Evolutionary conservation across 53 echinoderm and acorn worm species (phyloP).

Genomic region (Crossaster papposus): DNA sequence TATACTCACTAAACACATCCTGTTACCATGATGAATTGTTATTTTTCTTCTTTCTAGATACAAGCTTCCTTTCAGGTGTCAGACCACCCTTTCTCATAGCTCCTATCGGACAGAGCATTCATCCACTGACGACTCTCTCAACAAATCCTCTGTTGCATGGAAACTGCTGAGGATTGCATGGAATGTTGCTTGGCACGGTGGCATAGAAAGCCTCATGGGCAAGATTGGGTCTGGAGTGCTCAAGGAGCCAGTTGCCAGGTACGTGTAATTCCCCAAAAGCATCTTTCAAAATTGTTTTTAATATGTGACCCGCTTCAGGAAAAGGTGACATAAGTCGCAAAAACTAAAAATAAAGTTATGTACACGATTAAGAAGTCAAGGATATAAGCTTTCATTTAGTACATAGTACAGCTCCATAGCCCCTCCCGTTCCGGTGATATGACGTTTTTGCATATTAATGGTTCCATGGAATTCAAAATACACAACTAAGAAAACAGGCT

Average conservation of each 20-base stretch:
- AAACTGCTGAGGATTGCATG: conserved; percentile 58
- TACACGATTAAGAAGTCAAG: no score
- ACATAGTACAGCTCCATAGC: no score
- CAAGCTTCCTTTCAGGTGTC: conserved; percentile 64
- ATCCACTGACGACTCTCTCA: conserved; percentile 10
- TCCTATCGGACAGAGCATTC: conserved; percentile 6
- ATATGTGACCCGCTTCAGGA: no score
- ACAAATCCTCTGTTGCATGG: conserved; percentile 22
- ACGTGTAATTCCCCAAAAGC: not conserved
- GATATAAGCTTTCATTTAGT: no score
- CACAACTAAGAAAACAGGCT: no score
- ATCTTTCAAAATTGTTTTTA: no score
- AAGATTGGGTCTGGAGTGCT: conserved; percentile 23
- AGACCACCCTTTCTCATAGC: conserved; percentile 15
- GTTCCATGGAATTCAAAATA: no score
- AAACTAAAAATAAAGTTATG: no score
- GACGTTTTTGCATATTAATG: no score
- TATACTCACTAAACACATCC: no score
- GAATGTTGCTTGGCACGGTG: conserved; percentile 61
- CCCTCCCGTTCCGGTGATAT: no score
- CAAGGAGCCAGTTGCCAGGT: conserved; percentile 25
- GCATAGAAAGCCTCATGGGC: conserved; percentile 23
- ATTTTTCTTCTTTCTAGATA: conserved; percentile 24
- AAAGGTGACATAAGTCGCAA: no score
- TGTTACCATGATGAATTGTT: not conserved